phyloP scores from a whole-genome alignment of 53 echinoderm and acorn worm genomes.

The Henricia sp. region DNA sequence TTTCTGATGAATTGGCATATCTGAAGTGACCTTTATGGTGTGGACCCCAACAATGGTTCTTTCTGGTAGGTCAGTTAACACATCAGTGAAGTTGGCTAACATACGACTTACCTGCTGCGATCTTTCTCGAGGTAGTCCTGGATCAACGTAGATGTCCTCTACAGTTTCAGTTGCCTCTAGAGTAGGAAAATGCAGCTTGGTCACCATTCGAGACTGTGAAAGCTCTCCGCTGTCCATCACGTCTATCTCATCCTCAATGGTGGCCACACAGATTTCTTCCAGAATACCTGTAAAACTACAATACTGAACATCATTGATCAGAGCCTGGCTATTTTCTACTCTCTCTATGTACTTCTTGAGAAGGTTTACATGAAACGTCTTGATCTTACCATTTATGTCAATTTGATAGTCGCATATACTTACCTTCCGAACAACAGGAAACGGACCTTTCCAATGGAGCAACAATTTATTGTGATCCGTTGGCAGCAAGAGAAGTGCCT shows the following conservation, averaged over 20 bases:
- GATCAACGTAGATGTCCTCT: neutral
- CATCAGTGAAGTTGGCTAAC: slow-evolving; percentile 7
- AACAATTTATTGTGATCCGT: slow-evolving; percentile 71
- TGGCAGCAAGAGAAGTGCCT: slow-evolving; percentile 64
- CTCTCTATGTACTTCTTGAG: slow-evolving; percentile 33
- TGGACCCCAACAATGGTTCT: slow-evolving; percentile 18
- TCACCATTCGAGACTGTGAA: neutral
- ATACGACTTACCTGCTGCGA: neutral
- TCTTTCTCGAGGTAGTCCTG: neutral
- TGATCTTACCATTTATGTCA: slow-evolving; percentile 35
- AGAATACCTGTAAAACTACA: neutral
- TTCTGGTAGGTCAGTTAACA: slow-evolving; percentile 52
- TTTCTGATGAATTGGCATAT: neutral
- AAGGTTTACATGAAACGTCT: slow-evolving; percentile 52
- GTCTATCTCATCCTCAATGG: neutral
- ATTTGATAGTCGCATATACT: slow-evolving; percentile 31
- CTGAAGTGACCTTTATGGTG: slow-evolving; percentile 22
- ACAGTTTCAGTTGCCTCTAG: neutral
- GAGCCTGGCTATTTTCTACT: neutral
- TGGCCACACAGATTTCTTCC: neutral
- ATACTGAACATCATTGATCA: neutral
- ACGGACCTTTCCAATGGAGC: slow-evolving; percentile 59
- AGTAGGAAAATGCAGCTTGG: neutral
- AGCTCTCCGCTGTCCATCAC: neutral
- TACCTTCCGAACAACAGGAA: neutral